A percentile compares a stretch with the other conserved stretches of the same genome.
phyloP scores from a whole-genome alignment of 92 coral and sea anemone genomes.

The Scolanthus callimorphus region DNA sequence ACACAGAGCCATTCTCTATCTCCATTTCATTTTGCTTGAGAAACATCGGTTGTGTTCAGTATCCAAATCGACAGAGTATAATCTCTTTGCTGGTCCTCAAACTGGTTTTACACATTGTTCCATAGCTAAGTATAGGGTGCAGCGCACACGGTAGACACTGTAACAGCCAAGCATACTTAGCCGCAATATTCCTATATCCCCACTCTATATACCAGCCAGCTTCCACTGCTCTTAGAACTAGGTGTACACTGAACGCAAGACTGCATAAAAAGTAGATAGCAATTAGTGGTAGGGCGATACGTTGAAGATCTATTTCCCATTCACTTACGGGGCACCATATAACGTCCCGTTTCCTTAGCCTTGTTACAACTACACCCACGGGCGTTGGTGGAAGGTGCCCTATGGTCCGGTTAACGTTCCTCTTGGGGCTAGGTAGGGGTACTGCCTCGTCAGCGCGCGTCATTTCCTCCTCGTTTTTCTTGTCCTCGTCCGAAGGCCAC shows the following conservation, averaged over 20 bases:
- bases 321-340: not conserved
- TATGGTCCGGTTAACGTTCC: not conserved
- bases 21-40: no score
- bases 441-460: not conserved
- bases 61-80: not conserved
- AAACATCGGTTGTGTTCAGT: no score
- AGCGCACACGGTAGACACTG: not conserved
- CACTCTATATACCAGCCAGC: not conserved
- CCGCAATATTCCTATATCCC: not conserved
- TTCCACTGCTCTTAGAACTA: not conserved
- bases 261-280: not conserved
- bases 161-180: not conserved
- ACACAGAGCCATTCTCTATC: no score
- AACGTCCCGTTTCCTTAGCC: not conserved
- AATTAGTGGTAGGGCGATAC: not conserved
- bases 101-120: not conserved
- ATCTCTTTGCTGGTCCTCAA: not conserved
- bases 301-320: not conserved
- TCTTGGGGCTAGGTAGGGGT: not conserved
- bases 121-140: not conserved
- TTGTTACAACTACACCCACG: not conserved
- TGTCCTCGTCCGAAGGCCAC: not conserved
- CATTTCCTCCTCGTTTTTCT: not conserved
- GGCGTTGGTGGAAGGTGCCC: not conserved
- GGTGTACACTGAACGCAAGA: not conserved